Evolutionary conservation across 2,113 vertebrate species (phyloP).

Genomic region (Cranoglanis bouderius): DNA sequence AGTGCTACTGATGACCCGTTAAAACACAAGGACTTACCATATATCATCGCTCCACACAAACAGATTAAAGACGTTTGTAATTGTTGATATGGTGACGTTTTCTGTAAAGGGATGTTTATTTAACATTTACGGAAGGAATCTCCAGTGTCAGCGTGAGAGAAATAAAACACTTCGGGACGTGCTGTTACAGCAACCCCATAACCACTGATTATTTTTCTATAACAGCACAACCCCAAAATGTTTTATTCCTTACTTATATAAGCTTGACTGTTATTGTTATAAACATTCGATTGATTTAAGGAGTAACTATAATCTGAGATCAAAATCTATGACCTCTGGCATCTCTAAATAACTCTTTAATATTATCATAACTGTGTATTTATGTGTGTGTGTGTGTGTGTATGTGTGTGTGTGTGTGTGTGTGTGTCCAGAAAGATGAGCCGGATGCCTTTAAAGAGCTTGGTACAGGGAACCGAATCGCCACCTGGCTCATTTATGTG

Average conservation of each 20-base stretch:
- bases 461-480: conserved; percentile 96
- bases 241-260: background rate
- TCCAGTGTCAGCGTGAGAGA: background rate
- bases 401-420: conserved; percentile 3
- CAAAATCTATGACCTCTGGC: background rate
- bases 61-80: background rate
- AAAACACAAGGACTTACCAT: background rate
- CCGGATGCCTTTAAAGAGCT: conserved; percentile 98
- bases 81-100: background rate
- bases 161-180: background rate
- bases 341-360: background rate
- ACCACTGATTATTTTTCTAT: background rate
- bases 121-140: background rate
- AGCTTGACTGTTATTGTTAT: background rate
- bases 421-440: conserved; percentile 90
- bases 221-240: too few relatives aligned
- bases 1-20: background rate
- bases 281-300: background rate
- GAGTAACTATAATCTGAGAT: background rate
- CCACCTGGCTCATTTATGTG: conserved; percentile 98
- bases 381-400: background rate
- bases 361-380: background rate
- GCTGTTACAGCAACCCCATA: background rate
- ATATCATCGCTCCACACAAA: too few relatives aligned
- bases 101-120: background rate